Conservation (phyloP, 1,140 invertebrate species). For the Elymnias hypermnestra region DNA sequence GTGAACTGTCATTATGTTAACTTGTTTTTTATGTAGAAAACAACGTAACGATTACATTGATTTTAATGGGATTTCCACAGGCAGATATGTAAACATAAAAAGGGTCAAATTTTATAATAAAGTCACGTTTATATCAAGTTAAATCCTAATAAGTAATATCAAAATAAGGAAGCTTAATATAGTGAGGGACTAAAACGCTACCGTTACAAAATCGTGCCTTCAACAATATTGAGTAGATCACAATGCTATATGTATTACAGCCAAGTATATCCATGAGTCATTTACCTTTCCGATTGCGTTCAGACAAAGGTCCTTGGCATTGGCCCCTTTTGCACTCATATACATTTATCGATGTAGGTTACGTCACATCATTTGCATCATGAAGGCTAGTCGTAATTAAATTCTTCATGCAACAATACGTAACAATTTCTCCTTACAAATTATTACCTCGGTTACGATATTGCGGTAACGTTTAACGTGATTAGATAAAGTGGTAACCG, state of each 20-base stretch:
- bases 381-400: constrained; percentile 39
- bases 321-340: constrained; percentile 59
- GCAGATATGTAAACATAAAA: too few species aligned
- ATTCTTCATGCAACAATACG: constrained; percentile 26
- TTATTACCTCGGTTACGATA: neutral
- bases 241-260: constrained; percentile 16
- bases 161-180: too few species aligned
- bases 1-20: too few species aligned
- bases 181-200: too few species aligned
- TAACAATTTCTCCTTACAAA: constrained; percentile 9
- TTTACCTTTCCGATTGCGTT: constrained; percentile 53
- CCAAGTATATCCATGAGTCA: constrained; percentile 36
- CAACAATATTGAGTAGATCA: constrained; percentile 28
- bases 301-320: constrained; percentile 56
- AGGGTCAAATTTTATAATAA: too few species aligned
- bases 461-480: neutral
- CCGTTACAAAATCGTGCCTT: too few species aligned
- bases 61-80: too few species aligned
- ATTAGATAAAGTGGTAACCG: neutral
- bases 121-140: too few species aligned
- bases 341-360: constrained; percentile 55
- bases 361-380: constrained; percentile 54
- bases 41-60: too few species aligned
- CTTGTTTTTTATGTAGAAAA: too few species aligned
- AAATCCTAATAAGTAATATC: too few species aligned